Percentiles rank a stretch among this genome's conserved stretches.
These are phyloP conservation scores for Sphyrna mokarran DNA, from an alignment of 2,113 vertebrate species.

Conservation along the genomic window DNA sequence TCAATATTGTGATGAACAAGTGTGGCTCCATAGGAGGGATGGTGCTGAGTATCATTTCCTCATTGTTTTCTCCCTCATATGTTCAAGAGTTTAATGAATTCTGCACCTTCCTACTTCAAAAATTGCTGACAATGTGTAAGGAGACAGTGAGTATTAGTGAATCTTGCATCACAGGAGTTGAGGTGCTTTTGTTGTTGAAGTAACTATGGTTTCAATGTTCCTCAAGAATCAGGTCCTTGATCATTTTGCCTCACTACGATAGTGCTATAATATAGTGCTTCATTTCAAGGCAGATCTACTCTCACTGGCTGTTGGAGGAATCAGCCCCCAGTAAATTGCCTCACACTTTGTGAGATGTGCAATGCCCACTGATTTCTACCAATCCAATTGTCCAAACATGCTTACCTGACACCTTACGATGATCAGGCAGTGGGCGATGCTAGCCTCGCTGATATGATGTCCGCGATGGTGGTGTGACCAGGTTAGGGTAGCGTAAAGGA, in stretches of 20 bases:
- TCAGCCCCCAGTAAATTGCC: not conserved
- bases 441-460: too few relatives aligned
- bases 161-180: not conserved
- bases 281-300: not conserved
- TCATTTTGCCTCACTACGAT: not conserved
- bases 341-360: not conserved
- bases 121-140: not conserved
- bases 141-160: not conserved
- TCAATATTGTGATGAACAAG: not conserved
- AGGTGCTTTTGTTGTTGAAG: not conserved
- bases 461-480: too few relatives aligned
- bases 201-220: not conserved
- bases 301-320: not conserved
- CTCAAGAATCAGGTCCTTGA: not conserved
- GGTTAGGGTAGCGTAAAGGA: too few relatives aligned
- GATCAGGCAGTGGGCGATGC: too few relatives aligned
- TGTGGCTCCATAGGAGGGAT: not conserved
- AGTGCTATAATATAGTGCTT: not conserved
- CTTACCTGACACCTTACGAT: too few relatives aligned
- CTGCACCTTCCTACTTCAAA: not conserved
- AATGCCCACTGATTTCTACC: not conserved
- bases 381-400: too few relatives aligned
- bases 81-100: not conserved
- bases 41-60: not conserved
- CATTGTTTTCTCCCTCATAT: not conserved